These are phyloP conservation scores for Oscheius myriophilus DNA, from an alignment of 2,888 invertebrate species.

Conservation along the genomic window DNA sequence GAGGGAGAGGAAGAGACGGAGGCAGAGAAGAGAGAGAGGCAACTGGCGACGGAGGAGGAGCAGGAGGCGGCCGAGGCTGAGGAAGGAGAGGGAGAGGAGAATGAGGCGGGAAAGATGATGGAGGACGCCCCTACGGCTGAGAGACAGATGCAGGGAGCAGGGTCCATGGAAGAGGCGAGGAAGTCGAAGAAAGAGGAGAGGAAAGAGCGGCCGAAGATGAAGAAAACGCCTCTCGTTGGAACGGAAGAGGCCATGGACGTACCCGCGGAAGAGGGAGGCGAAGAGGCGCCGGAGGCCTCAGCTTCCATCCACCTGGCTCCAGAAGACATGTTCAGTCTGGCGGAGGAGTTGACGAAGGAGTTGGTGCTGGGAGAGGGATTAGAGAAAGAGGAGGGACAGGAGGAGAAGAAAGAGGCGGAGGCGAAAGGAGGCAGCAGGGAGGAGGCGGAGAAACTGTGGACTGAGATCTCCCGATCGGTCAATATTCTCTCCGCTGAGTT, in stretches of 20 bases:
- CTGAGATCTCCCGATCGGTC: conserved; percentile 57
- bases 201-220: conserved; percentile 35
- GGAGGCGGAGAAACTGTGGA: conserved; percentile 54
- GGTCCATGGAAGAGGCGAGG: conserved; percentile 63
- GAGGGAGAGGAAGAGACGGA: conserved; percentile 37
- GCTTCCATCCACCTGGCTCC: conserved; percentile 49
- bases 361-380: conserved; percentile 33
- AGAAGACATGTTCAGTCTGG: conserved; percentile 41
- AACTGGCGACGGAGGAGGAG: conserved; percentile 34
- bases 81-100: conserved; percentile 51
- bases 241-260: conserved; percentile 31
- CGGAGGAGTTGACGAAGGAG: conserved; percentile 43
- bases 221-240: conserved; percentile 36
- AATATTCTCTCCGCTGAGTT: conserved; percentile 81
- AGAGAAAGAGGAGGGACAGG: conserved; percentile 17
- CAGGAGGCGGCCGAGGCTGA: conserved; percentile 33
- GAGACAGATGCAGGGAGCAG: conserved; percentile 50
- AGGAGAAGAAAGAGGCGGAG: conserved; percentile 5
- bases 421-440: conserved; percentile 1
- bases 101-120: conserved; percentile 50
- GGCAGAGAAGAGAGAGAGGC: conserved; percentile 33
- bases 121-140: conserved; percentile 43
- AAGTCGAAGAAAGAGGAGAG: conserved; percentile 45
- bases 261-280: conserved; percentile 19
- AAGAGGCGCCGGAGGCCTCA: conserved; percentile 32